phyloP scores from a whole-genome alignment of 2,888 invertebrate genomes.

The Phania funesta region DNA sequence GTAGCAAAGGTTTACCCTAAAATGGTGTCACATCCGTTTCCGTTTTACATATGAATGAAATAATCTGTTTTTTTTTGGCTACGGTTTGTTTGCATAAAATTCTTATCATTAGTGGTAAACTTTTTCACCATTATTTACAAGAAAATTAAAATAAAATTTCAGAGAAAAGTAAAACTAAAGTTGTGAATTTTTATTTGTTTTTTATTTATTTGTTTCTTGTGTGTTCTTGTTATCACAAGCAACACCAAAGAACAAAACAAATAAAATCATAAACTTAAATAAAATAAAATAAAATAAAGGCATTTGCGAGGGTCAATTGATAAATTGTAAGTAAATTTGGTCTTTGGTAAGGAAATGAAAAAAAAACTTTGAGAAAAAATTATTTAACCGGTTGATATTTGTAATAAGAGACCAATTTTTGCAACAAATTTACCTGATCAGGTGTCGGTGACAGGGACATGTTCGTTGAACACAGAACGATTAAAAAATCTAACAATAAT shows the following conservation, averaged over 20 bases:
- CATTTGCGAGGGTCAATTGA: neutral
- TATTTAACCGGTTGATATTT: no score
- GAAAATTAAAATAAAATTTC: conserved; percentile 37
- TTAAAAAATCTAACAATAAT: no score
- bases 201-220: conserved; percentile 13
- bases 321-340: neutral
- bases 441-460: no score
- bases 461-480: no score
- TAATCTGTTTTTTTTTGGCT: neutral
- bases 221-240: conserved; percentile 36
- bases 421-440: no score
- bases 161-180: conserved; percentile 21
- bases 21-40: conserved; percentile 61
- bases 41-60: conserved; percentile 42
- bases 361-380: neutral
- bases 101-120: conserved; percentile 51
- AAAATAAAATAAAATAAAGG: neutral
- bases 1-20: conserved; percentile 38
- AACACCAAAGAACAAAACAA: conserved; percentile 28
- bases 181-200: conserved; percentile 14
- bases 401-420: no score
- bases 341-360: neutral
- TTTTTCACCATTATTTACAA: conserved; percentile 53
- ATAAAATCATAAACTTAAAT: conserved; percentile 30
- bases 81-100: conserved; percentile 15